Percentiles rank a stretch among this genome's conserved stretches.
Conservation (phyloP, 37 sponge, comb jelly and placozoan genomes). For the Geodia barretti region DNA sequence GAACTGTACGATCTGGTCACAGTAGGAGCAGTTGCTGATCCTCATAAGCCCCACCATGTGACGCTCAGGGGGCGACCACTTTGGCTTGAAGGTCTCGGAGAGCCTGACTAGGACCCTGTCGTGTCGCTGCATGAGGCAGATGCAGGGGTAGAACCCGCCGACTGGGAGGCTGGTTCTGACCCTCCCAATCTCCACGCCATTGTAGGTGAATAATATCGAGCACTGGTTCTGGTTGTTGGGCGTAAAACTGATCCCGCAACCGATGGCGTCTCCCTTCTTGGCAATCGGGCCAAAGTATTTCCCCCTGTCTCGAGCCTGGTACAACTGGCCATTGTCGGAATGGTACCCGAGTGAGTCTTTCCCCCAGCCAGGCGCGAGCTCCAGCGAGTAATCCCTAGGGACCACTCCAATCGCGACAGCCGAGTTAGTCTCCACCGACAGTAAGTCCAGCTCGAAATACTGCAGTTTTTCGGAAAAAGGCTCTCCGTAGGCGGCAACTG, state of each 20-base stretch:
- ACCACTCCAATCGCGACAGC: slow-evolving; percentile 59
- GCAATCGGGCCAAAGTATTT: slow-evolving; percentile 59
- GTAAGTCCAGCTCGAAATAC: slow-evolving; percentile 64
- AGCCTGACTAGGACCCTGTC: slow-evolving; percentile 48
- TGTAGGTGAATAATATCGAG: slow-evolving; percentile 71
- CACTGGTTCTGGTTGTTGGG: slow-evolving; percentile 38
- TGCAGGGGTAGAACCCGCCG: slow-evolving; percentile 44
- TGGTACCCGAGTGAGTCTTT: slow-evolving; percentile 61
- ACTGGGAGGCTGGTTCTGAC: slow-evolving; percentile 14
- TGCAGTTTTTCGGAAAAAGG: slow-evolving; percentile 52
- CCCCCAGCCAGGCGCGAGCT: slow-evolving; percentile 39
- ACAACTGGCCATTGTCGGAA: slow-evolving; percentile 56
- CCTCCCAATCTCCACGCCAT: slow-evolving; percentile 55
- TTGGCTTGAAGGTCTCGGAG: slow-evolving; percentile 46
- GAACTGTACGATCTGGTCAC: slow-evolving; percentile 56
- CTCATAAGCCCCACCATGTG: slow-evolving; percentile 52
- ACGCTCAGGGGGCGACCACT: background rate
- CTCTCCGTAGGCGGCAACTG: slow-evolving; percentile 21
- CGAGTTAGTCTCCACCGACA: slow-evolving; percentile 7
- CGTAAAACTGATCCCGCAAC: slow-evolving; percentile 44
- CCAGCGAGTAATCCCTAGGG: slow-evolving; percentile 31
- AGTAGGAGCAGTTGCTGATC: slow-evolving; percentile 66
- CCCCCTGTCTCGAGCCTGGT: slow-evolving; percentile 31
- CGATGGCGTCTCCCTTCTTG: slow-evolving; percentile 37
- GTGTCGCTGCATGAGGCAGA: slow-evolving; percentile 12